Conservation (phyloP, 2,113 vertebrate genomes). For the Nothoprocta perdicaria region DNA sequence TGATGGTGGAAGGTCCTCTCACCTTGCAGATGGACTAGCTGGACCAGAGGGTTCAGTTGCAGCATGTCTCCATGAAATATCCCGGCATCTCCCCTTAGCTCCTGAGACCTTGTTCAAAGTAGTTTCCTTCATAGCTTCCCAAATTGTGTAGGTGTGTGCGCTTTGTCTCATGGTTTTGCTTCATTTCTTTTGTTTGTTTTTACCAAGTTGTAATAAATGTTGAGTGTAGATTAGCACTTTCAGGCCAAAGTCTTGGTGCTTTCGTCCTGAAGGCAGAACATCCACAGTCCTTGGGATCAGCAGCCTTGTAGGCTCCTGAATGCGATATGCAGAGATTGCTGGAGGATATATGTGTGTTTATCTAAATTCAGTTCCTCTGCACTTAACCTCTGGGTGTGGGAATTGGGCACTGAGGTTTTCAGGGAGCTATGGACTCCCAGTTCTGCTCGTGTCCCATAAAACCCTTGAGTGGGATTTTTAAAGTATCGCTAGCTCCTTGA, state of each 20-base stretch:
- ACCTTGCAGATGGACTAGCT: too few relatives aligned
- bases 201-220: background rate
- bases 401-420: background rate
- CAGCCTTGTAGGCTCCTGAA: background rate
- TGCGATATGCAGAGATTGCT: background rate
- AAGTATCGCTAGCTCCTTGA: too few relatives aligned
- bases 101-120: too few relatives aligned
- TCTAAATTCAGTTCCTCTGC: background rate
- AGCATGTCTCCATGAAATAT: too few relatives aligned
- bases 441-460: accelerated
- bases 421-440: background rate
- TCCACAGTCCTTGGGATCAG: background rate
- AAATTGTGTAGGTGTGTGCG: too few relatives aligned
- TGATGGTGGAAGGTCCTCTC: too few relatives aligned
- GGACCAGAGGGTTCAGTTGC: too few relatives aligned
- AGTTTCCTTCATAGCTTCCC: background rate
- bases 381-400: background rate
- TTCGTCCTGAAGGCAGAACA: background rate
- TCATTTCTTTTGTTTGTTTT: too few relatives aligned
- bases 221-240: background rate
- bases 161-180: too few relatives aligned
- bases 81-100: too few relatives aligned
- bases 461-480: background rate
- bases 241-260: background rate
- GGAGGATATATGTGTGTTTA: background rate